Conservation (phyloP, 2,888 invertebrate species). For the Agrotis puta region DNA sequence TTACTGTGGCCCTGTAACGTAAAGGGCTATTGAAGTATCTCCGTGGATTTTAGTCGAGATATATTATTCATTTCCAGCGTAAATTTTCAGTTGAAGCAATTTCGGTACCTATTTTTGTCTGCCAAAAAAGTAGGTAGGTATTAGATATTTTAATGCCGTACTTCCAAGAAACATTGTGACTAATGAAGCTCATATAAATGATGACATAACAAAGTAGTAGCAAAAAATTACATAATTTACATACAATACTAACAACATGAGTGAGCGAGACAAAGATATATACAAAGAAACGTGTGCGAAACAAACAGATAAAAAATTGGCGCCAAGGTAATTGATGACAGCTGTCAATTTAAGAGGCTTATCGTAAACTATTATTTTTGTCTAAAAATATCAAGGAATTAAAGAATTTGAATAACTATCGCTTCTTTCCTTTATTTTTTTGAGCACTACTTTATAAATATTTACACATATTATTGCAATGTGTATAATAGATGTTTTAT, state of each 20-base stretch:
- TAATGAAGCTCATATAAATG: not conserved
- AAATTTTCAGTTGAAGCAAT: no score
- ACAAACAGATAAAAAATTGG: conserved; percentile 14
- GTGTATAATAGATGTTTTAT: not conserved
- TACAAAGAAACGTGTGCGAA: not conserved
- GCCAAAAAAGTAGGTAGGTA: not conserved
- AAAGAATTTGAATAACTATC: not conserved
- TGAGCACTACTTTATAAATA: no score
- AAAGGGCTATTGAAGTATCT: no score
- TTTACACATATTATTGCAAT: no score
- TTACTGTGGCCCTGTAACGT: no score
- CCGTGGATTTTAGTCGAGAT: no score
- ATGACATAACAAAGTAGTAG: conserved; percentile 11
- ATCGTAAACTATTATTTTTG: not conserved
- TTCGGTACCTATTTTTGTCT: not conserved
- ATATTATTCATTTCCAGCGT: no score
- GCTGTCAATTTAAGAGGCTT: not conserved
- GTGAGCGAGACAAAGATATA: not conserved
- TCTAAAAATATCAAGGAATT: not conserved
- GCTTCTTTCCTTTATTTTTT: not conserved
- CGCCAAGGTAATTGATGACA: conserved; percentile 26
- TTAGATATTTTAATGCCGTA: not conserved
- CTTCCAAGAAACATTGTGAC: not conserved
- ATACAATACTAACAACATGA: conserved; percentile 12
- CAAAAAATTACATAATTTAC: conserved; percentile 25